Evolutionary conservation across 1,140 invertebrate genomes (phyloP), one percentile per base, ranked within the genome.

Genomic region (Carposina sasakii): DNA sequence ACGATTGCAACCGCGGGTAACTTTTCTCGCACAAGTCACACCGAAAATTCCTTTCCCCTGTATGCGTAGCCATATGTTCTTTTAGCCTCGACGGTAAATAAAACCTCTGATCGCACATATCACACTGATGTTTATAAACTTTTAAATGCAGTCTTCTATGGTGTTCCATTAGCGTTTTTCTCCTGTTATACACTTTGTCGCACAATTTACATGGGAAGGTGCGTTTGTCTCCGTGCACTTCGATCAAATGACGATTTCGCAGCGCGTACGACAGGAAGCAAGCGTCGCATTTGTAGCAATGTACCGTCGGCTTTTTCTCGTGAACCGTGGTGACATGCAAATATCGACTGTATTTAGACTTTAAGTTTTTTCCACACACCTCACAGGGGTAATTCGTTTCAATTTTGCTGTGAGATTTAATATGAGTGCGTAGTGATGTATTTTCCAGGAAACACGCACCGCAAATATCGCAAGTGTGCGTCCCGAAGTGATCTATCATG

Each of bases 51-150:
- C 74, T 69, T 13, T 81, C 76, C 0, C 79, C 79, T 0, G 75
- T 83, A 16, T 83, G 79, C 0, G 76, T 79, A 0, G 75, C 76
- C 72, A 83, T 75, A 12, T 83, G 79, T 13, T 83, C 79, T 22
- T 79, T 81, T 5, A 83, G 57, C 4, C 76, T 26, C 0, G 75
- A 77, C 3, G 79, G 79, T 3, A 78, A 17, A 33, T 81, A 83
- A 17, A 81, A 83, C 12, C 65, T 60, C 20, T 81, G 74, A 23
- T 79, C 76, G 31, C 79, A 83, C 20, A 77, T 48, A 37, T 79
- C 71, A 23, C 79, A 83, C 28, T 79, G 74, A 52, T 83, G 79
- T 2, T 63, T 57, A 16, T 67, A 67, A 0, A 83, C 70, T 30
- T 83, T 83, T 20, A 78, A 57, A 65, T 83, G 79, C 15, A 71